Evolutionary conservation across 1,140 invertebrate species (phyloP).

Genomic region (Cryptotermes secundus): DNA sequence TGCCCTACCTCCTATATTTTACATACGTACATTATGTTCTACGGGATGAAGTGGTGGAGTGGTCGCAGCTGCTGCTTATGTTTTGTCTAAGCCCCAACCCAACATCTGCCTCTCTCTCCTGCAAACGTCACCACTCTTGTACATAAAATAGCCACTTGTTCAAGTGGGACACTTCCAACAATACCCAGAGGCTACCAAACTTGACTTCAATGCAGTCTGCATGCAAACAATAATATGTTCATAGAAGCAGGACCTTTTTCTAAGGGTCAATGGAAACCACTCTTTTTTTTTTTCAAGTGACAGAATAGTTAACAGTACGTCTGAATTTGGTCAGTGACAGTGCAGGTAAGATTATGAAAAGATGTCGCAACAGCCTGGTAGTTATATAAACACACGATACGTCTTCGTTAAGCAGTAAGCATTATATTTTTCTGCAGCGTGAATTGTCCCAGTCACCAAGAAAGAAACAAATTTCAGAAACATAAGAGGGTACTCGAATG

Average conservation of each 20-base stretch:
- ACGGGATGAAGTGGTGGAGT: not conserved
- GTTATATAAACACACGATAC: not conserved
- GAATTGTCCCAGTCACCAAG: no score
- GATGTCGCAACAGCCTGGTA: not conserved
- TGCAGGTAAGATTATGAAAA: not conserved
- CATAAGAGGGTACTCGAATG: no score
- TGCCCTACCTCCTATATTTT: not conserved
- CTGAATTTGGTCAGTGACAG: not conserved
- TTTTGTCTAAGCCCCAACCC: no score
- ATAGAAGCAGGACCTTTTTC: no score
- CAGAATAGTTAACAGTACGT: not conserved
- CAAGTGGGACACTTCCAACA: not conserved
- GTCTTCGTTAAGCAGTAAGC: not conserved
- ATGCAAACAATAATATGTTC: not conserved
- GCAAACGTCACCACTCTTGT: not conserved
- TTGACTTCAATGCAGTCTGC: not conserved
- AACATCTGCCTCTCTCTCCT: not conserved
- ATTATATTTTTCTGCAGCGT: not conserved
- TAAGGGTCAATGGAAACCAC: no score
- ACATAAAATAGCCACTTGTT: not conserved
- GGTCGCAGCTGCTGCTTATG: not conserved
- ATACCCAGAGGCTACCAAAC: not conserved
- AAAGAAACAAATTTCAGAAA: no score
- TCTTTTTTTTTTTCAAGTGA: not conserved
- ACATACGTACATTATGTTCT: not conserved